Evolutionary conservation across 2,797 vertebrate genomes (phyloP), one percentile per base, ranked within the genome.

Genomic region (Crypturellus tataupa): DNA sequence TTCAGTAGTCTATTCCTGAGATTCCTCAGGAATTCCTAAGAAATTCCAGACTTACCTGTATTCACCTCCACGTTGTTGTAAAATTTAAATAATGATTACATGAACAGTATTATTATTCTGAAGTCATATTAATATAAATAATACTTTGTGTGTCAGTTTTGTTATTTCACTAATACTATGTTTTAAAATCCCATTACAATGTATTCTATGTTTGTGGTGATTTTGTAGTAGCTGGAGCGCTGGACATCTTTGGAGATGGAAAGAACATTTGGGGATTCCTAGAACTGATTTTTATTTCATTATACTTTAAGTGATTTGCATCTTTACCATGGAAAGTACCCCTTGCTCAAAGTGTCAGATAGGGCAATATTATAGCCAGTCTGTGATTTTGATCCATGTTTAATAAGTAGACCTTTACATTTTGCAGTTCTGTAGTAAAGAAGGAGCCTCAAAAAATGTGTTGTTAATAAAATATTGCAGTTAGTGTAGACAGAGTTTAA

Each of bases 101-200:
- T 42, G 1, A n/a, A 49, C 16, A 56, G 25, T 12, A 2, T 80
- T 83, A 35, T 46, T 84, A 55, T 56, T 12, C 33, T 80, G 31
- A 6, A 2, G 1, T 10, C 29, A 12, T 58, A 49, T 58, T 44
- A 33, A 40, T 8, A 12, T 8, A 0, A 4, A 0, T 3, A 1
- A 15, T 53, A 1, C 44, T 55, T 29, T 55, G 27, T 19, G 53
- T 31, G 27, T 19, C 53, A 18, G 53, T 55, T 55, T 55, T 17
- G 31, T 10, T 12, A 2, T 42, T n/a, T 8, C 2, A 1, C n/a
- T 82, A 8, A 5, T 33, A 47, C 5, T 70, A 16, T 39, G 12
- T 83, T 31, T 71, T 10, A 42, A 65, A 76, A 63, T 49, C 4
- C 17, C 72, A 35, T 39, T 81, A 9, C 55, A 42, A 13, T 25